Evolutionary conservation across 2,113 vertebrate species (phyloP), one percentile per base, ranked within the genome.

Genomic region (Lipophrys pholis): DNA sequence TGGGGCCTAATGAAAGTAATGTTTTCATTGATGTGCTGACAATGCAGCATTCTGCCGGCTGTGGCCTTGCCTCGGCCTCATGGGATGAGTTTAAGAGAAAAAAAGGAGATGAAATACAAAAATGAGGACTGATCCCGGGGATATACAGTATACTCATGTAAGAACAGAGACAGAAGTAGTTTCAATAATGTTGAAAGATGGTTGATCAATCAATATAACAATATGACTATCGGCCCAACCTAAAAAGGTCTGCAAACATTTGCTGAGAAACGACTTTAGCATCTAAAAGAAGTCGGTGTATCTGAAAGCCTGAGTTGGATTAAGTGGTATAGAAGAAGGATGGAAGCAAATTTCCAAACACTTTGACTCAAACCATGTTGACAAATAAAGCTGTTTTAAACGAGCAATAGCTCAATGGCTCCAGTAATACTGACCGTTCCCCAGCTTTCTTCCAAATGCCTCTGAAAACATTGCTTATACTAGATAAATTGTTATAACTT

Each of bases 1-100:
- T 73, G 59, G 78, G 54, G 40, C 41, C 58, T 84, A 88, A 87
- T 90, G 78, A 88, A 90, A 85, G 77, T 85, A 66, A 82, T 84
- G 78, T 69, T 85, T 69, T 75, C 43, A 70, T 66, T 73, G 67
- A 77, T 78, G 62, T 57, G 69, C 82, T 85, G 89, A 91, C 81
- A 84, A 69, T 56, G 14, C 78, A 69, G 72, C 76, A 68, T 82
- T 77, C 74, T 78, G 78, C 62, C 66, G 80, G 64, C 80, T 78
- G 58, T 43, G 62, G 12, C 60, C 16, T 46, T 43, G 68, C 12
- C 35, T 73, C 10, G 15, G 46, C 64, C 69, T 78, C 49, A 6
- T 58, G 63, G 49, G 69, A 72, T 8, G 14, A 66, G 8, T 57
- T 51, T 40, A 59, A 55, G 14, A 70, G 53, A 46, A 57, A 59